Base-by-base conservation (phyloP, 2,113 vertebrate species). In the Brachyistius frenatus region DNA sequence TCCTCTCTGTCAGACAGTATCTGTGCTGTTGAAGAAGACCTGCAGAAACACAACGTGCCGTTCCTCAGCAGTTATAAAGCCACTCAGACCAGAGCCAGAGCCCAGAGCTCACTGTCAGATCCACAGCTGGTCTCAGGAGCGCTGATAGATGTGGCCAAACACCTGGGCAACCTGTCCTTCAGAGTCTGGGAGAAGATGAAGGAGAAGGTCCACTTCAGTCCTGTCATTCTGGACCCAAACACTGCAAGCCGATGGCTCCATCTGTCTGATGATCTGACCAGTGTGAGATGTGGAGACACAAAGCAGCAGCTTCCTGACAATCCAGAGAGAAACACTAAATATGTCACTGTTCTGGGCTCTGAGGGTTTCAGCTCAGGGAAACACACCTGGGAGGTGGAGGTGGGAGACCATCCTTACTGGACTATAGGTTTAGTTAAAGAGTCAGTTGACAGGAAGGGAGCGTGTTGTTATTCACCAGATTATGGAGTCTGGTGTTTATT, bases 1-100 rank as follows among this genome's bases (percentile, higher is more conserved):
- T 80, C 62, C 41, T 77, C 67, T 81, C 80, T 88, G 60, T 68
- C 84, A 71, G 73, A 77, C 53, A 76, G 65, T 31, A 80, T 86
- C 70, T 46, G 1, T 69, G 76, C 82, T 63, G 69, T 87, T 62
- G 78, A 87, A 79, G 70, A 84, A 66, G 73, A 86, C 0, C 76
- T 88, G 63, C 66, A 69, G 62, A 81, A 77, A 66, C n/a, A 64
- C 54, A 37, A 39, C 5, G 23, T 68, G 56, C 2, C 66, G 0
- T 78, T 87, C 66, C 85, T 89, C 77, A 68, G 50, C 57, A 78
- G 60, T 23, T 88, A 76, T 65, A 67, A 77, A 80, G 0, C 33
- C 72, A 80, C 72, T 78, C 77, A 60, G 69, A 80, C 10, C 65
- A 85, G 68, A 62, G 35, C 54, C 76, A 83, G 73, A 57, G 44